Conservation (phyloP, 2,113 vertebrate genomes). For the Actenoides hombroni region DNA sequence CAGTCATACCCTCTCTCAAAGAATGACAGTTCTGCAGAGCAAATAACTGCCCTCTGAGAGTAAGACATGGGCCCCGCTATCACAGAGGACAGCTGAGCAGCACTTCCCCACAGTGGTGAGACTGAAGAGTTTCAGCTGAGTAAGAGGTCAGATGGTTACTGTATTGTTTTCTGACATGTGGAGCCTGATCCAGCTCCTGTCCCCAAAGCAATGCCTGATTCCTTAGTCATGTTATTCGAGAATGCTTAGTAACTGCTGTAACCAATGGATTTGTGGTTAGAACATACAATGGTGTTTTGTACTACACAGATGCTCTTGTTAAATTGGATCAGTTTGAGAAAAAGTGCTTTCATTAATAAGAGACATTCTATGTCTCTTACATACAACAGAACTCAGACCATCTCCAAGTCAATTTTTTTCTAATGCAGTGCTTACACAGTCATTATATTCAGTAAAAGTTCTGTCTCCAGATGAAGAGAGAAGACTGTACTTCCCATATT, state of each 20-base stretch:
- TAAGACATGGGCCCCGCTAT: not conserved
- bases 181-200: not conserved
- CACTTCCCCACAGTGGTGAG: not conserved
- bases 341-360: not conserved
- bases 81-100: not conserved
- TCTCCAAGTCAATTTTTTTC: not conserved
- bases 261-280: constrained; percentile 19
- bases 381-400: not conserved
- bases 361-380: not conserved
- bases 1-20: not conserved
- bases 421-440: not conserved
- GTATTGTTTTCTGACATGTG: not conserved
- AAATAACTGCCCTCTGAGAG: not conserved
- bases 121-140: not conserved
- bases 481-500: not conserved
- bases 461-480: not conserved
- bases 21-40: not conserved
- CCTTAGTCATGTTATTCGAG: constrained; percentile 3
- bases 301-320: constrained; percentile 20
- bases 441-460: not conserved
- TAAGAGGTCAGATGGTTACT: not conserved
- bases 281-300: constrained; percentile 42
- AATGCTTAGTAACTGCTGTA: constrained; percentile 21
- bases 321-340: not conserved
- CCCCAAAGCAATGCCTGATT: constrained; percentile 11